Base-by-base conservation (phyloP, 2,113 vertebrate species). In the Phyllostomus discolor region DNA sequence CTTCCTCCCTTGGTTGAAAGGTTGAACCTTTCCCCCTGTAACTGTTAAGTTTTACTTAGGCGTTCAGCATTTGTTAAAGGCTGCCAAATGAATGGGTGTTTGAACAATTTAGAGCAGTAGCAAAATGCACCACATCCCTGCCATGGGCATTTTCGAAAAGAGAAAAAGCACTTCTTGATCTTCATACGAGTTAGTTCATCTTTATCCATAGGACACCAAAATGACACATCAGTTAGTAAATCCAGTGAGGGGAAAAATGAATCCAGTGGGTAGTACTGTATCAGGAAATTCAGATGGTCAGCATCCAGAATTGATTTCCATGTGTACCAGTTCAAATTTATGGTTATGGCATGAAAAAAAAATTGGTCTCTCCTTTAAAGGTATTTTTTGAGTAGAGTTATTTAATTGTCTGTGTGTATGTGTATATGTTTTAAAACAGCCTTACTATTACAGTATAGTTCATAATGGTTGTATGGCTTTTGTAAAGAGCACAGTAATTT, bases 41-140 rank as follows among this genome's bases (percentile, higher is more conserved):
- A 83, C 84, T 94, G 35, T 95, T 97, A 90, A 83, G 82, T 97
- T 98, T 96, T 97, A 94, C 85, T 95, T 87, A 95, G 80, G 84
- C 97, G 94, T 64, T 94, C 69, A 75, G 97, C 95, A 94, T 88
- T 97, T 97, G 95, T 92, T 92, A 46, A 41, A 87, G 93, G 70
- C 88, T 94, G 96, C 96, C 97, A 97, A 88, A 84, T 78, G 1
- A 48, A 92, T 41, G 14, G 5, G 17, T 93, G 88, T 94, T 95
- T 92, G 82, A 89, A 85, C 92, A 62, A 75, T 50, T 97, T 91
- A 79, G 31, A 96, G 69, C 1, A 90, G 83, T 62, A 26, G 28
- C 10, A 72, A 54, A 94, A 96, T 17, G 84, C 5, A 8, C 4
- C 0, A 10, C 64, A 72, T 95, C 46, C 94, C 64, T 67, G 12